A percentile compares a stretch with the other conserved stretches of the same genome.
phyloP scores from a whole-genome alignment of 2,113 vertebrate species.

The Pluvianellus socialis region DNA sequence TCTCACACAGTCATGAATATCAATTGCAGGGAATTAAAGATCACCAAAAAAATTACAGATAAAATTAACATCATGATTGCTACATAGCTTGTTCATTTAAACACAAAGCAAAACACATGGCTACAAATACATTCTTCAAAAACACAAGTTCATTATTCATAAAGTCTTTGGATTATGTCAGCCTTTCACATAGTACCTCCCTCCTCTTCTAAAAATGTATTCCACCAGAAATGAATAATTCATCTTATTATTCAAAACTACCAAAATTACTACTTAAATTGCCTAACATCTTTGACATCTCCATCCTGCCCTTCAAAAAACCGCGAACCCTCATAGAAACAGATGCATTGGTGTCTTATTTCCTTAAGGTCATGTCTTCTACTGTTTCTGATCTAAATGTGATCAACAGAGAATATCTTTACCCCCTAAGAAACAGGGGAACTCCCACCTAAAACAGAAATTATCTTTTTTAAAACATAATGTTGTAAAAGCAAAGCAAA shows the following conservation, averaged over 20 bases:
- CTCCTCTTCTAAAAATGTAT: not conserved
- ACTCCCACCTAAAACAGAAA: not conserved
- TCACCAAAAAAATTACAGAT: not conserved
- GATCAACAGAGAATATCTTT: not conserved
- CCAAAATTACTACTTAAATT: not conserved
- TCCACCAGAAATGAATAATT: not conserved
- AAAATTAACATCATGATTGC: not conserved
- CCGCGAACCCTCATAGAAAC: not conserved
- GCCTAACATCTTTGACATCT: not conserved
- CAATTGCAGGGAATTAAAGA: not conserved
- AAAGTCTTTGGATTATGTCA: not conserved
- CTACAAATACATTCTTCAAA: not conserved
- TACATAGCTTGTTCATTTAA: not conserved
- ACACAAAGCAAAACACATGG: not conserved
- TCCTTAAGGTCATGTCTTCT: not conserved
- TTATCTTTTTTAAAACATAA: not conserved
- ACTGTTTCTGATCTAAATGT: not conserved
- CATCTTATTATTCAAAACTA: not conserved
- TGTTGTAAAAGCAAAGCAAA: not conserved
- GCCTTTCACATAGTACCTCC: not conserved
- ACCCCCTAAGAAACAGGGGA: not conserved
- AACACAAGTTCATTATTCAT: not conserved
- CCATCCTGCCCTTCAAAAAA: not conserved
- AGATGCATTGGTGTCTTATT: not conserved
- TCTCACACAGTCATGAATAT: not conserved